phyloP scores from a whole-genome alignment of 2,113 vertebrate species.

The Menidia beryllina region DNA sequence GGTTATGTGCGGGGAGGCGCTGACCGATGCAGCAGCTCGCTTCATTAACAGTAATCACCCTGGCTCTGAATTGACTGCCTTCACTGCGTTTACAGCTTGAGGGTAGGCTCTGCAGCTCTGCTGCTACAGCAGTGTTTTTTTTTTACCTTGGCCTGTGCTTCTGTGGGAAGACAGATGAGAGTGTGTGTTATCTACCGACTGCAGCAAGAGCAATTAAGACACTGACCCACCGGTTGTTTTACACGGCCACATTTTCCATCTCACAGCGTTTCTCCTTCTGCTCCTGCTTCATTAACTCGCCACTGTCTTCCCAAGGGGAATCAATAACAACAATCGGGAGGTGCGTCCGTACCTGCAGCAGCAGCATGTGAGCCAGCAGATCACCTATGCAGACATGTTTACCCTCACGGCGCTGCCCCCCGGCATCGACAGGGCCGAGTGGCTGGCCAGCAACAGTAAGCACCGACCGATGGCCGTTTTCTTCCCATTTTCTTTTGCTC shows the following conservation, averaged over 20 bases:
- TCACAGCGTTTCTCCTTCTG: slow-evolving; percentile 18
- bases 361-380: slow-evolving; percentile 70
- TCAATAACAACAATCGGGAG: slow-evolving; percentile 83
- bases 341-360: slow-evolving; percentile 79
- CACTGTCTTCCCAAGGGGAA: slow-evolving; percentile 66
- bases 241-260: slow-evolving; percentile 40
- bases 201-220: slow-evolving; percentile 61
- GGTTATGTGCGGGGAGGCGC: slow-evolving; percentile 24
- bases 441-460: slow-evolving; percentile 85
- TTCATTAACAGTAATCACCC: slow-evolving; percentile 63
- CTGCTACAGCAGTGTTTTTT: slow-evolving; percentile 26
- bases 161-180: slow-evolving; percentile 19
- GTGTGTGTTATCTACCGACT: slow-evolving; percentile 50
- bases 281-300: slow-evolving; percentile 51
- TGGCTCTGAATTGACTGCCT: slow-evolving; percentile 41
- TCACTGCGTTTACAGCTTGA: slow-evolving; percentile 52
- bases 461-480: slow-evolving; percentile 10
- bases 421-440: slow-evolving; percentile 80
- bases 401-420: slow-evolving; percentile 74
- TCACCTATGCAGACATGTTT: slow-evolving; percentile 70
- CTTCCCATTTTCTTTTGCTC: background rate
- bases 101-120: slow-evolving; percentile 32
- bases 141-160: slow-evolving; percentile 25
- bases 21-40: slow-evolving; percentile 42
- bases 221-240: slow-evolving; percentile 53